These are phyloP conservation scores for Pteruthius melanotis DNA, from an alignment of 2,113 vertebrate genomes.

Conservation along the genomic window DNA sequence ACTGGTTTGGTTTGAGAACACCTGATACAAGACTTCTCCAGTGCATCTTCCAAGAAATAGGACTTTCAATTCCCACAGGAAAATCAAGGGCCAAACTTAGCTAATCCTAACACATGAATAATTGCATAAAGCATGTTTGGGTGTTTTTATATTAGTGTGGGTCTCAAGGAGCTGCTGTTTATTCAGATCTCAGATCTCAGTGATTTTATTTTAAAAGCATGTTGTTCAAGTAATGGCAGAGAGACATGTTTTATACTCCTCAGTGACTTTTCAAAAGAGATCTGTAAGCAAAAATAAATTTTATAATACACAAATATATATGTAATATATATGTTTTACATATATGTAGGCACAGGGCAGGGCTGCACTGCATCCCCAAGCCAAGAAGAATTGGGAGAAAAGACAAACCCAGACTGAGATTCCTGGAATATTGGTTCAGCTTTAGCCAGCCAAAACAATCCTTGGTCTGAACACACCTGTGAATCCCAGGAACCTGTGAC, in stretches of 20 bases:
- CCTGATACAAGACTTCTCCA: neutral
- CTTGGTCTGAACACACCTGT: neutral
- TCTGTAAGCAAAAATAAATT: neutral
- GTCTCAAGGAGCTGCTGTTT: neutral
- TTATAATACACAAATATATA: neutral
- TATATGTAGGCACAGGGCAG: neutral
- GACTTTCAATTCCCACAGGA: neutral
- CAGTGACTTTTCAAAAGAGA: neutral
- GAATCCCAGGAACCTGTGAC: neutral
- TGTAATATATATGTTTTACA: too few species aligned
- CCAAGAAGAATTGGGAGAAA: neutral
- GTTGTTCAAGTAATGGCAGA: neutral
- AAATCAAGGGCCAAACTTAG: neutral
- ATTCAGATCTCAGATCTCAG: neutral
- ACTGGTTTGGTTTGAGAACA: neutral
- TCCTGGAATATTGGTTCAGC: neutral
- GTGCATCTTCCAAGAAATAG: neutral
- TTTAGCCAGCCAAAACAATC: neutral
- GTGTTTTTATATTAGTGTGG: neutral
- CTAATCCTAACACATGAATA: neutral
- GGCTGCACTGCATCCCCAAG: neutral
- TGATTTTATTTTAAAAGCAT: neutral
- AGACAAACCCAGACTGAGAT: neutral
- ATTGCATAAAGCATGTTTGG: neutral
- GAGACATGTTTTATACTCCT: neutral